These are phyloP conservation scores for Camelus bactrianus DNA, from an alignment of 2,113 vertebrate species.

Conservation along the genomic window DNA sequence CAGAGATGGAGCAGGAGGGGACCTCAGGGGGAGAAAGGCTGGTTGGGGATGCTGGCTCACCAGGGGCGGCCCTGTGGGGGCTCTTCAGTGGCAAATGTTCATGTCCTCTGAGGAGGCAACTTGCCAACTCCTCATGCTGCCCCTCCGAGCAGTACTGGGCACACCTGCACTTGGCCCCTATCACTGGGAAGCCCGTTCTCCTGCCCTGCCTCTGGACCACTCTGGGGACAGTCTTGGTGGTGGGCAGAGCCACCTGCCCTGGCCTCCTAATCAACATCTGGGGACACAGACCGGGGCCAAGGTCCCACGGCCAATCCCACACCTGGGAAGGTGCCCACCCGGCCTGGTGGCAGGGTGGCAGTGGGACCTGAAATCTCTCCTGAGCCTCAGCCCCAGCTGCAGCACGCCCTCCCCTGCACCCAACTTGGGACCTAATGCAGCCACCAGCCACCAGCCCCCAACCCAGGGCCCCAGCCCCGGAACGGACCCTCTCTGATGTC, in stretches of 20 bases:
- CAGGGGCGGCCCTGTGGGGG: background rate
- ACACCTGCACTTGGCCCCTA: background rate
- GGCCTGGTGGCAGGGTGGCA: background rate
- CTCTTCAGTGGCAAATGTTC: background rate
- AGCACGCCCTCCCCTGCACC: rapidly evolving
- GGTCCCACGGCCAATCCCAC: background rate
- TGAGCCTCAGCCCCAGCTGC: background rate
- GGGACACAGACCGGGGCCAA: background rate
- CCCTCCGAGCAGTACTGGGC: too few species aligned
- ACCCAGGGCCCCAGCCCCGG: background rate
- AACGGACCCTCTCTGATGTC: too few species aligned
- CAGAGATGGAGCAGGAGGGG: rapidly evolving
- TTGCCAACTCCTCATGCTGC: too few species aligned
- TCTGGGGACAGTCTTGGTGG: too few species aligned
- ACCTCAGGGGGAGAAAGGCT: rapidly evolving
- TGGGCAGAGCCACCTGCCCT: background rate
- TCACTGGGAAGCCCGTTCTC: too few species aligned
- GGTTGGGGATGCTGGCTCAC: background rate
- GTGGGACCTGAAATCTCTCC: background rate
- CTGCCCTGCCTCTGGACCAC: rapidly evolving
- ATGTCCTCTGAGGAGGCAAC: background rate
- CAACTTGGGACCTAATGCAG: background rate
- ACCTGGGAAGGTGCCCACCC: too few species aligned
- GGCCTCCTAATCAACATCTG: rapidly evolving
- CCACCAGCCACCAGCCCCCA: background rate